Base-by-base conservation (phyloP, 2,888 invertebrate species). In the Yponomeuta sedellus region DNA sequence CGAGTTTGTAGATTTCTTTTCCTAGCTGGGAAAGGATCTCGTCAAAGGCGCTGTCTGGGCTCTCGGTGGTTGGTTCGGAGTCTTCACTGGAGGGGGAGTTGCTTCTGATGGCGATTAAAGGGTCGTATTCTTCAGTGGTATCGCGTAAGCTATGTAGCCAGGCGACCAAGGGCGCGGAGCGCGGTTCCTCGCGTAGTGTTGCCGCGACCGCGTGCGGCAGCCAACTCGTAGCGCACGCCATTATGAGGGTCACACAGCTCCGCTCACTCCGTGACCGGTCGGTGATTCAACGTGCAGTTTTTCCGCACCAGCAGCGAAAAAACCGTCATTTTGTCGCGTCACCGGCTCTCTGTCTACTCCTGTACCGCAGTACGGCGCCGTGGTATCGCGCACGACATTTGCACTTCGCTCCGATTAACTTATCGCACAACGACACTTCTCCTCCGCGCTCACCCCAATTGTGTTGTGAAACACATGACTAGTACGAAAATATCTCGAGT, bases 211-310 rank as follows among this genome's bases (percentile, higher is more conserved):
- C 89, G 86, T 79, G 82, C 83, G 92, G 91, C 77, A 91, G 83
- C 89, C 90, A 91, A 90, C 89, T 90, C 81, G 85, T 81, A 75
- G 85, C 81, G 77, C 86, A 88, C 78, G 87, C 86, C 75, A 70
- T 67, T 85, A 88, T 85, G 28, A 57, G 52, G 61, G 28, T 25
- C 22, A 73, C 72, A 81, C 79, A 74, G 74, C 75, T 71, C 74
- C 71, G 71, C 71, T 70, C 77, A 76, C 76, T 77, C 72, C 77
- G 74, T 82, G 89, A 88, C 89, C 90, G 88, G 88, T 87, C 85
- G 83, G 80, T 91, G 89, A 91, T 74, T 90, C 90, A 89, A 80
- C 85, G 75, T 77, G 74, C 76, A 78, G 78, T 77, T 80, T n/a
- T 88, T 88, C 88, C 87, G 78, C 85, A 78, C 76, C 80, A 75